Evolutionary conservation across 2,797 vertebrate species (phyloP).

Genomic region (Thaleichthys pacificus): DNA sequence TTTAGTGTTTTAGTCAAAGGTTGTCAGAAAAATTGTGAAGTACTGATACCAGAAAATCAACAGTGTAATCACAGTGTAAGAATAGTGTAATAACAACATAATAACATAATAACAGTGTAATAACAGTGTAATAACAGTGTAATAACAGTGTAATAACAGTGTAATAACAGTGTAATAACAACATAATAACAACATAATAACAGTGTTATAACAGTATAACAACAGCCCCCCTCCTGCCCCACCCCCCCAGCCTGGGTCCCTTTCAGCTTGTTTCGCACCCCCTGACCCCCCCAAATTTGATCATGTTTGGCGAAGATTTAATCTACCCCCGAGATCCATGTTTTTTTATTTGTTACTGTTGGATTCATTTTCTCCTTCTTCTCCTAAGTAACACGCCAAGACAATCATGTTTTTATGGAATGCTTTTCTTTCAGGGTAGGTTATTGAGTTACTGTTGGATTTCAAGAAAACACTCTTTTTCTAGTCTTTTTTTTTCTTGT

Average conservation of each 20-base stretch:
- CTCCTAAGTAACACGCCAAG: constrained; percentile 43
- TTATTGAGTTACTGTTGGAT: constrained; percentile 61
- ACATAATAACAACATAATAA: too few relatives aligned
- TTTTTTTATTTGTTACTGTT: constrained; percentile 49
- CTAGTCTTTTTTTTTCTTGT: constrained; percentile 7
- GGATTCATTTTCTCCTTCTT: constrained; percentile 42
- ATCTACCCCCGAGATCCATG: constrained; percentile 76
- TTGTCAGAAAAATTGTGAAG: too few relatives aligned
- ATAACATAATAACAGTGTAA: too few relatives aligned
- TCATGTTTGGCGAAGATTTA: constrained; percentile 68
- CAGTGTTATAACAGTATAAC: too few relatives aligned
- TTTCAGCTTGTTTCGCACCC: constrained; percentile 52
- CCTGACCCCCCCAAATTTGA: constrained; percentile 16
- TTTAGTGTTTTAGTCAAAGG: too few relatives aligned
- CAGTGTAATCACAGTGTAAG: too few relatives aligned
- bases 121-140: too few relatives aligned
- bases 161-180: too few relatives aligned
- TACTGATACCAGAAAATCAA: too few relatives aligned
- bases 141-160: too few relatives aligned
- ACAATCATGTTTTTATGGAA: constrained; percentile 52
- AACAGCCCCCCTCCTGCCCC: constrained; percentile 43
- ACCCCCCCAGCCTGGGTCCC: constrained; percentile 32
- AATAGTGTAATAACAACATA: too few relatives aligned
- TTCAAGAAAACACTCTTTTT: constrained; percentile 51
- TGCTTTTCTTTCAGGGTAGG: constrained; percentile 46